phyloP scores from a whole-genome alignment of 2,797 vertebrate species.

The Steatocranus sp. region DNA sequence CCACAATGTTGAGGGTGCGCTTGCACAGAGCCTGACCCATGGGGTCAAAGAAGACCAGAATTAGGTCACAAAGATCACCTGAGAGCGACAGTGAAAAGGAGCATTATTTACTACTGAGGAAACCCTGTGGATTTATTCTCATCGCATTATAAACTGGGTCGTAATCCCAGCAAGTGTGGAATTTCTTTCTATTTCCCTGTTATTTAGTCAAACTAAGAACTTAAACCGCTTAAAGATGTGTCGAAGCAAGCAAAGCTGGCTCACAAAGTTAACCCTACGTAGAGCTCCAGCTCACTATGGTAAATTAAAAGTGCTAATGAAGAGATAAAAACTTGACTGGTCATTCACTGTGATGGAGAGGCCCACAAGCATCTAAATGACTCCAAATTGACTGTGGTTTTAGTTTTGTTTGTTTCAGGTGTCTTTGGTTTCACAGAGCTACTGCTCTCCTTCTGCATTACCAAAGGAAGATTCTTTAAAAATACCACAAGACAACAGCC shows the following conservation, averaged over 20 bases:
- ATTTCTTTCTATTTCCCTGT: neutral
- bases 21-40: conserved; percentile 89
- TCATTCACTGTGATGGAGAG: neutral
- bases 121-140: neutral
- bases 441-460: neutral
- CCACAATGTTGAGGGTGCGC: conserved; percentile 85
- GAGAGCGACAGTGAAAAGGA: neutral
- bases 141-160: neutral
- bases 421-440: neutral
- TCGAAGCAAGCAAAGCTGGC: neutral
- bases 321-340: neutral
- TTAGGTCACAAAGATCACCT: conserved; percentile 85
- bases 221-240: neutral
- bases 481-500: neutral
- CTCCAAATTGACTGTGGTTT: neutral
- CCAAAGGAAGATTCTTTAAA: neutral
- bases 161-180: neutral
- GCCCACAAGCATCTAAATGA: neutral
- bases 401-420: neutral
- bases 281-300: neutral
- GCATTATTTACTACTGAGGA: neutral
- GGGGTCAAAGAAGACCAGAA: conserved; percentile 87
- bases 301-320: neutral
- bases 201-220: neutral
- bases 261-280: neutral